Evolutionary conservation across 2,113 vertebrate genomes (phyloP).

Genomic region (Paralichthys olivaceus): DNA sequence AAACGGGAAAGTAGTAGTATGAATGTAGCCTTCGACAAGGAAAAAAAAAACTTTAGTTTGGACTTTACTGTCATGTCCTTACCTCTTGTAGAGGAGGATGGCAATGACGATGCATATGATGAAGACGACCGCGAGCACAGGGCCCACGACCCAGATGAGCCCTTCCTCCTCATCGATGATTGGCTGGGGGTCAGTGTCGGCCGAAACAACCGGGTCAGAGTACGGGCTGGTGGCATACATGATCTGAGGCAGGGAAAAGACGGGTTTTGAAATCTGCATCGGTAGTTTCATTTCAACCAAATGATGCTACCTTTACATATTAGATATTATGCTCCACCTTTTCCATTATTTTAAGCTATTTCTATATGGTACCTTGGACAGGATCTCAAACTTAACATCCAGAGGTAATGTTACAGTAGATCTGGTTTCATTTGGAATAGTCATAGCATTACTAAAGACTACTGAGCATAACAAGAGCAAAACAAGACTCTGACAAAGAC

Average conservation of each 20-base stretch:
- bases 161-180: constrained; percentile 99
- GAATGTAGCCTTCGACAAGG: too few relatives aligned
- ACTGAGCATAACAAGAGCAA: background rate
- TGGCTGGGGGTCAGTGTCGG: constrained; percentile 94
- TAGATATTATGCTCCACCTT: background rate
- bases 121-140: constrained; percentile 98
- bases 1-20: too few relatives aligned
- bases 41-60: background rate
- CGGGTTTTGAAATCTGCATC: background rate
- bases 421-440: background rate
- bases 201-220: constrained; percentile 95
- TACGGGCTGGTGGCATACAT: constrained; percentile 99
- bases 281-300: background rate
- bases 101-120: constrained; percentile 99
- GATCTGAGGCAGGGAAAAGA: constrained; percentile 81
- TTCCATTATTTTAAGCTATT: too few relatives aligned
- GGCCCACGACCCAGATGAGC: constrained; percentile 98
- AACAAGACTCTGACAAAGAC: constrained; percentile 25
- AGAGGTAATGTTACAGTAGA: background rate
- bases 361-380: too few relatives aligned
- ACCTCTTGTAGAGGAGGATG: constrained; percentile 99
- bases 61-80: constrained; percentile 57
- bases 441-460: constrained; percentile 7
- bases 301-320: background rate
- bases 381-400: background rate